Evolutionary conservation across 23 tunicate species (phyloP), one percentile per base, ranked within the genome.

Genomic region (Corella eumyota): DNA sequence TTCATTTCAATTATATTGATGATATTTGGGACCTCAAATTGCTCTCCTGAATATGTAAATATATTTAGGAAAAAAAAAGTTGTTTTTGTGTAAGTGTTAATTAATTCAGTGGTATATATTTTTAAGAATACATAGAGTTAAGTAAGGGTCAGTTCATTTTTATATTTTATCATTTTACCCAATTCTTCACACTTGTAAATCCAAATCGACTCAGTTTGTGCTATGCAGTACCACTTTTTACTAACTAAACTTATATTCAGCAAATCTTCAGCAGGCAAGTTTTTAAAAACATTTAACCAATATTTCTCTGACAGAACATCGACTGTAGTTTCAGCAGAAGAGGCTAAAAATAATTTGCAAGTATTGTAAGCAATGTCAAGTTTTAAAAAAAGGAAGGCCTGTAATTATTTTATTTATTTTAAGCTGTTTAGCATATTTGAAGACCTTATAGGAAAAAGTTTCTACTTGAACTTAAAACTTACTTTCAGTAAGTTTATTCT

Each of bases 121-220:
- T 40, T 40, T 40, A 9, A 9, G 48, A 40, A 40, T 15, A 40
- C 11, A 9, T 40, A 40, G 15, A 9, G 15, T 40, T 11, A 15
- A 9, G 15, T 40, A 9, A 40, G 11, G 48, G 48, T 40, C 11
- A 40, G 13, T 40, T 40, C 11, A 40, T 40, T 40, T 40, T 40
- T 9, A 40, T 40, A 62, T 6, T 2, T 3, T 19, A 54, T 19
- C 60, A 26, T 54, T 37, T 26, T 63, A 83, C 93, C 93, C 1
- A 83, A 48, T 57, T 69, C 71, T 60, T 69, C 40, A 49, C 93
- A 83, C 44, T 75, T 83, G 32, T 45, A 40, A 32, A 56, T 75
- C 93, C 93, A 83, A 31, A 83, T 1, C 5, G 60, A 11, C n/a
- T 83, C 77, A 32, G 22, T 62, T 4, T 60, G 48, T 4, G 62